phyloP scores from a whole-genome alignment of 1,140 invertebrate genomes.

The Zaprionus inermis region DNA sequence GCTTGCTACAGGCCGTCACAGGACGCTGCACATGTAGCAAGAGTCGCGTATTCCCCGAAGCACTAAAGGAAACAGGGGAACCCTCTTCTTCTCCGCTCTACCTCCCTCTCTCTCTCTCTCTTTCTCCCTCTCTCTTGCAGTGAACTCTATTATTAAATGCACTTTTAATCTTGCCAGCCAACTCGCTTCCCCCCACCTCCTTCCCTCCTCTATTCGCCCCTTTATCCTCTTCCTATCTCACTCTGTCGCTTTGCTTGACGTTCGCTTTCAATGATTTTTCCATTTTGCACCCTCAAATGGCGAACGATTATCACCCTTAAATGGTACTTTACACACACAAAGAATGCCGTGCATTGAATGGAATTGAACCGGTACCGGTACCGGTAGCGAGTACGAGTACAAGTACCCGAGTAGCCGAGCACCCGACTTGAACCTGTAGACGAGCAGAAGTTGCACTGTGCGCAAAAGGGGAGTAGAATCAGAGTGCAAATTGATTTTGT shows the following conservation, averaged over 20 bases:
- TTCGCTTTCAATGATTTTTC: slow-evolving; percentile 78
- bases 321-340: slow-evolving; percentile 84
- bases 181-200: slow-evolving; percentile 4
- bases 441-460: background rate
- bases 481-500: background rate
- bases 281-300: slow-evolving; percentile 82
- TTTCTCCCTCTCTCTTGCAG: slow-evolving; percentile 8
- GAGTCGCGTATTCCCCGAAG: slow-evolving; percentile 70
- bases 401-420: background rate
- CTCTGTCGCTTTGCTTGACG: slow-evolving; percentile 41
- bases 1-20: slow-evolving; percentile 30
- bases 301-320: slow-evolving; percentile 84
- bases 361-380: slow-evolving; percentile 65
- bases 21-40: slow-evolving; percentile 46
- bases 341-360: slow-evolving; percentile 78
- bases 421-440: background rate
- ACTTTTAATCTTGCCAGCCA: slow-evolving; percentile 77
- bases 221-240: background rate
- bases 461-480: background rate
- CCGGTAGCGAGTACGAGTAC: background rate
- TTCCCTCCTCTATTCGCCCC: background rate
- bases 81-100: background rate
- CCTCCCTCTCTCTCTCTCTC: background rate
- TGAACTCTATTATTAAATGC: slow-evolving; percentile 80
- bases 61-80: slow-evolving; percentile 53